Evolutionary conservation across 1,140 invertebrate species (phyloP).

Genomic region (Oryctes rhinoceros): DNA sequence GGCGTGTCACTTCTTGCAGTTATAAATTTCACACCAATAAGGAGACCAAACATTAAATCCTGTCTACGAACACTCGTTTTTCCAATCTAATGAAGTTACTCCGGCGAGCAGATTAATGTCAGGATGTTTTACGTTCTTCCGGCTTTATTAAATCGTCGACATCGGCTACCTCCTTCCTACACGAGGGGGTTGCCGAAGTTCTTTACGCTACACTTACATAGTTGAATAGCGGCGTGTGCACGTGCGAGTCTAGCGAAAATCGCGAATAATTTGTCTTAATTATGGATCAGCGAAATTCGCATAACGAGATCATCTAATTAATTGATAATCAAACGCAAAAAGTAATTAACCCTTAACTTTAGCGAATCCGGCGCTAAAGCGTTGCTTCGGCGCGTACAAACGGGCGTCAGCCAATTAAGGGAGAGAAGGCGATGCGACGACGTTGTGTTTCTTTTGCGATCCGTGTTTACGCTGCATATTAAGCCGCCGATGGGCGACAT

Average conservation of each 20-base stretch:
- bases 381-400: not conserved
- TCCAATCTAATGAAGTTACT: not conserved
- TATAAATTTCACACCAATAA: too few species aligned
- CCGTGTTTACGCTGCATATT: slow-evolving; percentile 17
- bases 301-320: not conserved
- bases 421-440: not conserved
- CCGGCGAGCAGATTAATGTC: not conserved
- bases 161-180: not conserved
- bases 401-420: not conserved
- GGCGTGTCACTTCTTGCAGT: too few species aligned
- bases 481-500: not conserved
- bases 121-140: not conserved
- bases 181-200: not conserved
- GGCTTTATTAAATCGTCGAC: slow-evolving; percentile 1
- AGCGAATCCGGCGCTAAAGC: not conserved
- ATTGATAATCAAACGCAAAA: slow-evolving; percentile 22
- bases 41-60: too few species aligned
- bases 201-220: not conserved
- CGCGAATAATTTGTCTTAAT: not conserved
- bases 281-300: not conserved
- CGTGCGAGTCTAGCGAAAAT: not conserved
- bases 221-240: not conserved
- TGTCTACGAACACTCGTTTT: too few species aligned
- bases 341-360: slow-evolving; percentile 10
- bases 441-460: not conserved